Evolutionary conservation across 2,113 vertebrate species (phyloP), one percentile per base, ranked within the genome.

Genomic region (Sinosuthora webbiana): DNA sequence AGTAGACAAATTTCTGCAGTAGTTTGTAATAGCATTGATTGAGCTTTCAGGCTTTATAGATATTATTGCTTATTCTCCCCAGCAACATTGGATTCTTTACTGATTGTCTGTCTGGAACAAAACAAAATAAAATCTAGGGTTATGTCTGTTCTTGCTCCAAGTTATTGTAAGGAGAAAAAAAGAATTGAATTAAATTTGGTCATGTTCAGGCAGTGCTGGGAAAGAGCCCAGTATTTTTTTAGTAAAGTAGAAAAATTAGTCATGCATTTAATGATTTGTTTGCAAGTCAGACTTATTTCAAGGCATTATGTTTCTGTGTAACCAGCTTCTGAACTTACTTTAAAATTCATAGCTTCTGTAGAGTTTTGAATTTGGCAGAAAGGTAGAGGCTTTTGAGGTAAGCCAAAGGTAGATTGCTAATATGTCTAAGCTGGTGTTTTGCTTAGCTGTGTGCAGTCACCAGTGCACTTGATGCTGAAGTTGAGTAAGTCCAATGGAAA

Each of bases 191-290:
- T 94, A 83, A 87, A 89, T 55, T 94, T 94, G 64, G n/a, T 92
- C 31, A 33, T 90, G 83, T 88, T 95, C 85, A 65, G 83, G 73
- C 89, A 77, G 68, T 13, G 33, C 85, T 95, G 85, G 95, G 90
- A 88, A 95, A 88, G 50, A 96, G 35, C 85, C 94, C 88, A 89
- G 83, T 93, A 64, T 93, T 96, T 88, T 94, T 92, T 94, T 78
- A 95, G 79, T 63, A 11, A 80, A 94, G 53, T 92, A 87, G 76
- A 93, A 93, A 93, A 96, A 68, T 75, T 39, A 94, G 69, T 87
- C 95, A 90, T 93, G 94, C 79, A 4, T 90, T 64, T 92, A 92
- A 86, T 93, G 52, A 55, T 90, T 90, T 95, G 79, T 77, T 91
- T 85, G 87, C 79, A 95, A 93, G 35, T 70, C 85, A 60, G 52